Conservation (phyloP, 2,797 vertebrate species). For the Etheostoma perlongum region DNA sequence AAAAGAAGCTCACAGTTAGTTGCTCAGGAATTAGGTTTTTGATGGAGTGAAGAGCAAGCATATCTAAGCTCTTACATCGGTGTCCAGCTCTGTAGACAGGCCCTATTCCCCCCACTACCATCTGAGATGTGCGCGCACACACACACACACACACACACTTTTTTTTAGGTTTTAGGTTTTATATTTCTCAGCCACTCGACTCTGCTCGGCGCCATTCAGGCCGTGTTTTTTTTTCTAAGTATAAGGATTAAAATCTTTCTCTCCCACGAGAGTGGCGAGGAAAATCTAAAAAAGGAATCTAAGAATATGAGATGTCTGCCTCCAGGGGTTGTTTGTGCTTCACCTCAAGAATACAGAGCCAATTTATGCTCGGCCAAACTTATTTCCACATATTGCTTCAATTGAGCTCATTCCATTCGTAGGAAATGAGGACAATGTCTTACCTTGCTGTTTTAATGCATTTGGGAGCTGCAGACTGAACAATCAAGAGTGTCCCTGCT, state of each 20-base stretch:
- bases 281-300: slow-evolving; percentile 61
- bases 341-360: slow-evolving; percentile 59
- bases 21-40: slow-evolving; percentile 12
- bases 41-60: slow-evolving; percentile 14
- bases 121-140: not conserved
- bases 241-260: slow-evolving; percentile 60
- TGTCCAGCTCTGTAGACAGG: slow-evolving; percentile 39
- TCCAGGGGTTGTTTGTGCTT: slow-evolving; percentile 51
- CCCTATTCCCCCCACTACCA: not conserved
- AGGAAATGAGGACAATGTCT: slow-evolving; percentile 49
- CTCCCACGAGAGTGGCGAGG: slow-evolving; percentile 43
- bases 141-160: not conserved
- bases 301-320: slow-evolving; percentile 58
- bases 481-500: slow-evolving; percentile 26
- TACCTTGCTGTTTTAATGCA: slow-evolving; percentile 45
- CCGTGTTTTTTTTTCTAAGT: slow-evolving; percentile 58
- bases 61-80: slow-evolving; percentile 54
- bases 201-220: slow-evolving; percentile 49
- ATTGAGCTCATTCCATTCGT: slow-evolving; percentile 32
- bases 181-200: slow-evolving; percentile 57
- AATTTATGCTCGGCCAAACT: slow-evolving; percentile 38
- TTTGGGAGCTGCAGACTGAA: slow-evolving; percentile 9
- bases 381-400: slow-evolving; percentile 51
- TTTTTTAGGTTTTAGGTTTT: slow-evolving; percentile 55
- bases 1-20: slow-evolving; percentile 7